A percentile compares a stretch with the other conserved stretches of the same genome.
Conservation (phyloP, 2,797 vertebrate genomes). For the Lophotriccus pileatus region DNA sequence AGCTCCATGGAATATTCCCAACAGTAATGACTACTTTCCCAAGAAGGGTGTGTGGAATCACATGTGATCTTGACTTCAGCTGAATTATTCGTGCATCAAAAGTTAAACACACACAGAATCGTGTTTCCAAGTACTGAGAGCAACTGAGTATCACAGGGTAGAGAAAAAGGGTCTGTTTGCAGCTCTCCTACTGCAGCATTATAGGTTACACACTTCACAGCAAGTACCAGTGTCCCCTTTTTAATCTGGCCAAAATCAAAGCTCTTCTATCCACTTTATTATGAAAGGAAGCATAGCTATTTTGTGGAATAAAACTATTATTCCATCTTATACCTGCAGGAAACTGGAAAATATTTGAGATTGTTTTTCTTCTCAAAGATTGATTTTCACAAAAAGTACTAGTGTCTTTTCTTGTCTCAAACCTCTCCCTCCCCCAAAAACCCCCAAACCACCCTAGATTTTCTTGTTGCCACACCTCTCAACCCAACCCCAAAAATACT, state of each 20-base stretch:
- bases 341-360: background rate
- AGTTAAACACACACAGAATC: background rate
- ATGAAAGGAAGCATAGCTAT: background rate
- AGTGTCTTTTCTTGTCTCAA: background rate
- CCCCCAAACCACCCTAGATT: background rate
- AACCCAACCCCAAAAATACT: background rate
- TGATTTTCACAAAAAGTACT: background rate
- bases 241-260: background rate
- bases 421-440: background rate
- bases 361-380: background rate
- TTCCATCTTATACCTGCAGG: background rate
- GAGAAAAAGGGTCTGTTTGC: background rate
- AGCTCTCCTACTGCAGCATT: background rate
- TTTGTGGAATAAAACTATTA: background rate
- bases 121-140: background rate
- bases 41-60: background rate
- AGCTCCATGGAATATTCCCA: conserved; percentile 10
- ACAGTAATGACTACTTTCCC: background rate
- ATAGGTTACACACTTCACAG: background rate
- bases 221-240: background rate
- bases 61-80: background rate
- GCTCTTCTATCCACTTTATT: background rate
- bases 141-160: background rate
- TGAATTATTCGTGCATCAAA: background rate
- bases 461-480: background rate